Evolutionary conservation across 1,140 invertebrate species (phyloP).

Genomic region (Colletes gigas): DNA sequence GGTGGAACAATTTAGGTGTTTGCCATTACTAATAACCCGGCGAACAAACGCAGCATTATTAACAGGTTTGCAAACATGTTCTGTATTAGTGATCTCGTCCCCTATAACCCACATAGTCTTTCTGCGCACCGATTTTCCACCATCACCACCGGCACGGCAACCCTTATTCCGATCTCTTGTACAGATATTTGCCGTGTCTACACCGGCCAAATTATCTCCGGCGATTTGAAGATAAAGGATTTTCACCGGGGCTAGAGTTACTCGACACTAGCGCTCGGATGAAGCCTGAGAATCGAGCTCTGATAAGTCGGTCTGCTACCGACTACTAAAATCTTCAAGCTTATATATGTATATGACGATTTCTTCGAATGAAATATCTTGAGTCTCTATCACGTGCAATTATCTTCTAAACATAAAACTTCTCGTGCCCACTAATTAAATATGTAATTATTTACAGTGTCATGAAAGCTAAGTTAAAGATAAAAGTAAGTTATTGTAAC

Average conservation of each 20-base stretch:
- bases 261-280: constrained; percentile 14
- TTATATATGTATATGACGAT: no score
- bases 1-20: constrained; percentile 76
- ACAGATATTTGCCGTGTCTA: constrained; percentile 78
- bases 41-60: constrained; percentile 78
- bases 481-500: no score
- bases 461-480: no score
- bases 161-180: constrained; percentile 77
- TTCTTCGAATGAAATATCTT: no score
- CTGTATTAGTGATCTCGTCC: constrained; percentile 75
- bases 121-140: constrained; percentile 58
- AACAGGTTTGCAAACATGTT: constrained; percentile 78
- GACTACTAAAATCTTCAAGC: no score
- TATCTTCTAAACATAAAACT: no score
- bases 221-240: constrained; percentile 76
- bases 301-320: constrained; percentile 20
- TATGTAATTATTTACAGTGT: no score
- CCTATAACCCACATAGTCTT: constrained; percentile 72
- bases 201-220: constrained; percentile 74
- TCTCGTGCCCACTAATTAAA: no score
- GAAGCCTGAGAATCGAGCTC: constrained; percentile 32
- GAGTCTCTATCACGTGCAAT: no score
- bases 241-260: constrained; percentile 56
- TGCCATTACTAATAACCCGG: constrained; percentile 77
- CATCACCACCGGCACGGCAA: constrained; percentile 51